Conservation (phyloP, 2,888 invertebrate genomes). For the Epinotia bilunana region DNA sequence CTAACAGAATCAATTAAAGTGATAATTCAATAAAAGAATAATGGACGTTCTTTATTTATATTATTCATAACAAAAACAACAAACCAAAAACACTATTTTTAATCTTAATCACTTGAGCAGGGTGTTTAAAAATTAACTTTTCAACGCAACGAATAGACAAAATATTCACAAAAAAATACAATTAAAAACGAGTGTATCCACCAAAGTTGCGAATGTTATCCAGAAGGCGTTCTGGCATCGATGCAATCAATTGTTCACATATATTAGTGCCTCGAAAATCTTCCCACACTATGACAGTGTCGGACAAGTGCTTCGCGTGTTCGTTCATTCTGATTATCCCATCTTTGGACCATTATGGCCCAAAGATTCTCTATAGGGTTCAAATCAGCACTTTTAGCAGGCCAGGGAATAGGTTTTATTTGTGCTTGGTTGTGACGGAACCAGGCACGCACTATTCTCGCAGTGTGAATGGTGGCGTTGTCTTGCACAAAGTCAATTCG, state of each 20-base stretch:
- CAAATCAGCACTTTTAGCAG: slow-evolving; percentile 6
- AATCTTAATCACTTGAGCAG: neutral
- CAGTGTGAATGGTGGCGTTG: neutral
- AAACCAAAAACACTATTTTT: neutral
- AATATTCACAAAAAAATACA: neutral
- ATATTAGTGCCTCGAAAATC: too few species aligned
- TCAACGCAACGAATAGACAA: neutral
- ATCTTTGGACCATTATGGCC: slow-evolving; percentile 13
- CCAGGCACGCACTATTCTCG: slow-evolving; percentile 4
- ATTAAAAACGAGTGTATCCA: neutral
- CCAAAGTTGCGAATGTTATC: neutral
- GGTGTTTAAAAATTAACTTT: neutral
- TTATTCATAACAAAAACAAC: neutral
- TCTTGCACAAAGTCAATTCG: neutral
- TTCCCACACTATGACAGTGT: too few species aligned
- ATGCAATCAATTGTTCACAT: too few species aligned
- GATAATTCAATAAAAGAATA: neutral
- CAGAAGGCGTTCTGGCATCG: too few species aligned
- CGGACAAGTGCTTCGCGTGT: neutral
- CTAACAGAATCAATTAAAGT: neutral
- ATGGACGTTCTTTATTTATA: neutral
- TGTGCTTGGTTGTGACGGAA: neutral
- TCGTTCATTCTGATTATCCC: neutral
- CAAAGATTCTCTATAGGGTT: slow-evolving; percentile 19
- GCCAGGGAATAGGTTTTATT: slow-evolving; percentile 9